Base-by-base conservation (phyloP, 1,140 invertebrate genomes). In the Lerema accius region DNA sequence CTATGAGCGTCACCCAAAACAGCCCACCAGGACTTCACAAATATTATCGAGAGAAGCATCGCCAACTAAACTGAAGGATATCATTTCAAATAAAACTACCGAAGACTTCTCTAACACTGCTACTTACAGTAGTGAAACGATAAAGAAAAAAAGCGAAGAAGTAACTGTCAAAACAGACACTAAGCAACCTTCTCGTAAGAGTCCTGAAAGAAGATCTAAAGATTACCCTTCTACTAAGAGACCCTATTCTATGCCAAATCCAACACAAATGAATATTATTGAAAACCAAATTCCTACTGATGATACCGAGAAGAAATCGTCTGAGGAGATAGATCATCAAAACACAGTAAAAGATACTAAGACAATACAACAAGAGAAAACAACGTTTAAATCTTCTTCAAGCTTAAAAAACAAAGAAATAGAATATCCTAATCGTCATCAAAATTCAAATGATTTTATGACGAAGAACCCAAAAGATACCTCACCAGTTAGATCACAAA, bases 11-110 rank as follows among this genome's bases (percentile, higher is more conserved):
- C 19, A 15, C 0, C 11, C 10, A 28, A 62, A 67, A 26, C 43
- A 72, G 35, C 0, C 10, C 17, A 45, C 9, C 3, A 35, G 43
- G 49, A 35, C 26, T 14, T 13, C 9, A 17, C 39, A 49, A 28
- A 67, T 58, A 48, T 62, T 69, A 28, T 74, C 71, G 0, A 71
- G 76, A 35, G 80, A 82, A 32, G 60, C 59, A 48, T 85, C 81
- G 3, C 81, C 83, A 42, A 78, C 68, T n/a, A 86, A 84, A 49
- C 40, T 71, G 7, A 63, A 75, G 37, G 69, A 82, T 58, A 66
- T 74, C 23, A 37, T 49, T 15, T n/a, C n/a, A 51, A 49, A 50
- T 9, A 51, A 50, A 49, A 35, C 14, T 16, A 17, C 2, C 14
- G 32, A 39, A 9, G 32, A 53, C 9, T 11, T 56, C 61, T 16